Evolutionary conservation across 1,140 invertebrate species (phyloP), one percentile per base, ranked within the genome.

Genomic region (Listronotus bonariensis): DNA sequence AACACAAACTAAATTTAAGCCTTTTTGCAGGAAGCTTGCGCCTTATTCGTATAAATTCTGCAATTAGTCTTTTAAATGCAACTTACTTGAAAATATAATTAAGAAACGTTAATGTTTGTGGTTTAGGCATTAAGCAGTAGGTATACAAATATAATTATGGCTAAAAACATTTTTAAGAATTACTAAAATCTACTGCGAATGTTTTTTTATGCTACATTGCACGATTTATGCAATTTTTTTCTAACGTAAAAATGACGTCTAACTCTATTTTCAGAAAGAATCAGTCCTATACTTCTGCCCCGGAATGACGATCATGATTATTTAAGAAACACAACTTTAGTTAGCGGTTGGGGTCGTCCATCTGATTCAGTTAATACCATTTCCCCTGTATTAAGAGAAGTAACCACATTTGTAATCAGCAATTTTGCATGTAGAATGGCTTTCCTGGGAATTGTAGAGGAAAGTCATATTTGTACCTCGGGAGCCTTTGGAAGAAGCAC

Each of bases 261-360:
- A 15, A 34, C 10, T 18, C 53, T 14, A 46, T 67, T 79, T 79
- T 9, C 65, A 83, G 81, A 82, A 1, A 78, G 78, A 40, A 83
- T 84, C n/a, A 74, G 79, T 61, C 72, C 77, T 6, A 76, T 82
- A 12, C 72, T 72, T 40, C 69, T 85, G 52, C 81, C 83, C 7
- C 69, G 73, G 53, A 75, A 81, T 51, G 73, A 73, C 18, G 1
- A 10, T 41, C 20, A 56, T 3, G 51, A 48, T 32, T 68, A 64
- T 32, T 32, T 61, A 11, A 38, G 38, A 6, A 52, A 68, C 26
- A 65, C 51, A 9, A 52, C 83, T 51, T 75, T 74, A 51, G 80
- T 81, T 14, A 82, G 80, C 18, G 82, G 83, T 20, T 84, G 83
- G 82, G 82, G 82, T 14, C 76, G 77, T 18, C 72, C 72, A 60